Conservation (phyloP, 2,113 vertebrate genomes). For the Isurus oxyrinchus region DNA sequence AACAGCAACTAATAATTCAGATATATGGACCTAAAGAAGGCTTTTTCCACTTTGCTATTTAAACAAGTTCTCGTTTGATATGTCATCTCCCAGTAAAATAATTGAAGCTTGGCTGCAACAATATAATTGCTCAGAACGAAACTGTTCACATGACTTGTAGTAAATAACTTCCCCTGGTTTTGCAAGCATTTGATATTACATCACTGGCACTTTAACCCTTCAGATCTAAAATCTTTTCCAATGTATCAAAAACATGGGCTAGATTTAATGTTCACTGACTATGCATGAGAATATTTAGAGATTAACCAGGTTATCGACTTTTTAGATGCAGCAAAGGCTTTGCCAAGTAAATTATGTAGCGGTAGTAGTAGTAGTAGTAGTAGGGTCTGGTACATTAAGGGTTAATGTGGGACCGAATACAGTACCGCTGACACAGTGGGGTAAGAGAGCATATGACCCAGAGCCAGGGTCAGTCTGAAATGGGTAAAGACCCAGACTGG, state of each 20-base stretch:
- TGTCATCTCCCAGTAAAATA: background rate
- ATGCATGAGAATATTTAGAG: background rate
- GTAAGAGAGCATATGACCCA: no score
- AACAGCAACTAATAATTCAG: no score
- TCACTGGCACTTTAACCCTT: constrained; percentile 1
- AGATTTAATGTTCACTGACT: background rate
- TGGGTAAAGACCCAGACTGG: no score
- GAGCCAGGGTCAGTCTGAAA: no score
- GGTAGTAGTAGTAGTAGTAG: no score
- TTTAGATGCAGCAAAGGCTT: background rate
- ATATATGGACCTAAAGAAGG: background rate
- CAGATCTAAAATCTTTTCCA: background rate
- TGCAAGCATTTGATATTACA: background rate
- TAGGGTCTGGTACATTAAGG: no score
- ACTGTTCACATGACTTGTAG: background rate
- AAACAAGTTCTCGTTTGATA: background rate
- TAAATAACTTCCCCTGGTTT: background rate
- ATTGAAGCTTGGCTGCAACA: background rate
- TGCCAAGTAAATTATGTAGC: background rate
- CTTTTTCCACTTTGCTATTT: background rate
- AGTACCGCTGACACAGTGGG: no score
- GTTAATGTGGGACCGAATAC: no score
- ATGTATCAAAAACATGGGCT: background rate
- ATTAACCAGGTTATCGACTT: background rate
- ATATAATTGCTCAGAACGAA: background rate